These are phyloP conservation scores for Blennius ocellaris DNA, from an alignment of 2,113 vertebrate species.

Conservation along the genomic window DNA sequence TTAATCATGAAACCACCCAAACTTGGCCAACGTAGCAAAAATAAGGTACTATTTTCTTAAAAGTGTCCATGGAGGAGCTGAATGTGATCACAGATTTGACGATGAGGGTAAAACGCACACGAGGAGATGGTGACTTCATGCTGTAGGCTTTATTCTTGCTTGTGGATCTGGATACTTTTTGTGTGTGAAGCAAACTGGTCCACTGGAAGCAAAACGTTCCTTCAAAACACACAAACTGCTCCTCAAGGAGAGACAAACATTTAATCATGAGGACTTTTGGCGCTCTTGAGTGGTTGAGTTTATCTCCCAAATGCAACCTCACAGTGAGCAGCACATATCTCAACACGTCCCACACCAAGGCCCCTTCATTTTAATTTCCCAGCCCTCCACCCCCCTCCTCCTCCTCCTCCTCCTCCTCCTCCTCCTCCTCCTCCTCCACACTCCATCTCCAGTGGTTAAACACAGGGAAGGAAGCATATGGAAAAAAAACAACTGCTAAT, in stretches of 20 bases:
- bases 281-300: slow-evolving; percentile 33
- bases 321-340: slow-evolving; percentile 72
- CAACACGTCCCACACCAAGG: slow-evolving; percentile 59
- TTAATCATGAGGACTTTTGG: slow-evolving; percentile 60
- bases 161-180: too few relatives aligned
- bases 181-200: neutral
- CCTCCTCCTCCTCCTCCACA: neutral
- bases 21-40: neutral
- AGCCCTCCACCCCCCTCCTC: slow-evolving; percentile 21
- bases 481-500: slow-evolving; percentile 65
- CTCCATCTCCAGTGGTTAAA: slow-evolving; percentile 71
- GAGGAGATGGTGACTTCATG: too few relatives aligned
- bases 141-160: too few relatives aligned
- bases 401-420: neutral
- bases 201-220: slow-evolving; percentile 51
- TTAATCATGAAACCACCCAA: neutral
- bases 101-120: neutral
- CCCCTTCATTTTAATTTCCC: slow-evolving; percentile 70
- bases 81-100: neutral
- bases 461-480: slow-evolving; percentile 52
- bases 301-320: slow-evolving; percentile 73
- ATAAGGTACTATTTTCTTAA: neutral
- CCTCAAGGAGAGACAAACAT: slow-evolving; percentile 54
- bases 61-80: neutral
- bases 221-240: slow-evolving; percentile 47